Evolutionary conservation across 23 tunicate species (phyloP).

Genomic region (Pegea sp.): DNA sequence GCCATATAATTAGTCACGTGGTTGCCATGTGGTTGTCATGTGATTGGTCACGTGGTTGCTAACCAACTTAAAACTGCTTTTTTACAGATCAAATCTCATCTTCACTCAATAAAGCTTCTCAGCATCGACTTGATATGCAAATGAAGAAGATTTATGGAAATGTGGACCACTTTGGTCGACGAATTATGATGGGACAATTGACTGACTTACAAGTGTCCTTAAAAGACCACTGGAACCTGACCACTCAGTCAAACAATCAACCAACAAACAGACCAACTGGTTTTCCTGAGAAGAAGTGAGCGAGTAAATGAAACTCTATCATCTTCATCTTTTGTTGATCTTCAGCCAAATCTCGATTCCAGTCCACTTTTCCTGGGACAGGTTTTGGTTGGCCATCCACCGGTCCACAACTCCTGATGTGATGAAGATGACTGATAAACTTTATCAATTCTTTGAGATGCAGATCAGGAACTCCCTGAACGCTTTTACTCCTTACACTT

Average conservation of each 20-base stretch:
- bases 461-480: constrained; percentile 61
- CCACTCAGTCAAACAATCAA: background rate
- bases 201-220: constrained; percentile 25
- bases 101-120: constrained; percentile 14
- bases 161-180: constrained; percentile 78
- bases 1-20: too few relatives aligned
- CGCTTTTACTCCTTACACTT: constrained; percentile 32
- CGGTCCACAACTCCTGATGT: constrained; percentile 90
- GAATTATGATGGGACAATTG: constrained; percentile 88
- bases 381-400: constrained; percentile 48
- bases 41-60: too few relatives aligned
- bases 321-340: background rate
- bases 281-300: too few relatives aligned
- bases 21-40: too few relatives aligned
- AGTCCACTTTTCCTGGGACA: constrained; percentile 54
- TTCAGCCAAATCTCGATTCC: constrained; percentile 47
- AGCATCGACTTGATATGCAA: constrained; percentile 33
- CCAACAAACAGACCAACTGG: background rate
- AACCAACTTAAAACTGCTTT: too few relatives aligned
- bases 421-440: constrained; percentile 70
- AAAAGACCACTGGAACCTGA: constrained; percentile 69
- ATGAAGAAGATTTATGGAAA: constrained; percentile 43
- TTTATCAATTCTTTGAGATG: constrained; percentile 62
- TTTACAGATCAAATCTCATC: background rate
- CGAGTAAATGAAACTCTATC: constrained; percentile 3